Conservation (phyloP, 2,888 invertebrate genomes). For the Hypomecis atomaria region DNA sequence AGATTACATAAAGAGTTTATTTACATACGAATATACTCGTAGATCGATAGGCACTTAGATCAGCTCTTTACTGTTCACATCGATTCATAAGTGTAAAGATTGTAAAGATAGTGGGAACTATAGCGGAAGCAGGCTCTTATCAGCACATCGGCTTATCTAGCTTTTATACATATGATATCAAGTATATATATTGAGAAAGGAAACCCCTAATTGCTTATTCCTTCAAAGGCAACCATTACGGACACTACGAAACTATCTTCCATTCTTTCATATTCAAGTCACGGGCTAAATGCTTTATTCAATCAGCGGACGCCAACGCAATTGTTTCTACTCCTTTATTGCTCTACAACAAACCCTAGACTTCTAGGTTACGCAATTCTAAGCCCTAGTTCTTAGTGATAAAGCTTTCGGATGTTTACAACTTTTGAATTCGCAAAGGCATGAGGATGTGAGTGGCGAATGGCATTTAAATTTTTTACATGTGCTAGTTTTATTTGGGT, state of each 20-base stretch:
- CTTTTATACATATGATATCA: too few species aligned
- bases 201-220: slow-evolving; percentile 14
- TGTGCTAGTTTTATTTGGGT: slow-evolving; percentile 37
- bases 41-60: too few species aligned
- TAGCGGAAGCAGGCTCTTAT: too few species aligned
- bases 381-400: slow-evolving; percentile 51
- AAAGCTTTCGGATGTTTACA: slow-evolving; percentile 41
- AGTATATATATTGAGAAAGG: slow-evolving; percentile 5
- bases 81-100: too few species aligned
- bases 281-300: slow-evolving; percentile 75
- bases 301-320: slow-evolving; percentile 75
- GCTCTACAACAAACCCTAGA: slow-evolving; percentile 44
- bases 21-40: too few species aligned
- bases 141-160: too few species aligned
- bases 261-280: slow-evolving; percentile 50
- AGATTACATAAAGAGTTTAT: too few species aligned
- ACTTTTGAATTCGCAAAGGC: slow-evolving; percentile 46
- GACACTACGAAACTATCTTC: slow-evolving; percentile 20
- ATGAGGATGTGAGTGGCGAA: slow-evolving; percentile 42
- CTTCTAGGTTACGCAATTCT: slow-evolving; percentile 43
- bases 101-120: too few species aligned
- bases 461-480: slow-evolving; percentile 40
- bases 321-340: slow-evolving; percentile 70
- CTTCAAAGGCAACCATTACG: slow-evolving; percentile 11
- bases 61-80: too few species aligned